A percentile compares a stretch with the other conserved stretches of the same genome.
These are phyloP conservation scores for Ectemnius lituratus DNA, from an alignment of 2,888 invertebrate species.

Conservation along the genomic window DNA sequence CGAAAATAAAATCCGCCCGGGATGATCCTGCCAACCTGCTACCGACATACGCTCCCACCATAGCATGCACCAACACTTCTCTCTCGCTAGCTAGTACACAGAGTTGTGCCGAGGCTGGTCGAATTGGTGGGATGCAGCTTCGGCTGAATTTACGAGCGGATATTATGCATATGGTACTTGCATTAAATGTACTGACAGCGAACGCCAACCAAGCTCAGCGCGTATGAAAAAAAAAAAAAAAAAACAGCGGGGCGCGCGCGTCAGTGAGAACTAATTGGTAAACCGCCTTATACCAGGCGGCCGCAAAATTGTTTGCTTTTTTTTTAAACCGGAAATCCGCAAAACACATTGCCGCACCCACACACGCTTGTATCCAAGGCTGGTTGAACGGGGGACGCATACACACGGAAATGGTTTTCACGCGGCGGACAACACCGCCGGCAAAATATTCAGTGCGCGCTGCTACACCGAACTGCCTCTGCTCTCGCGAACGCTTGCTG, in stretches of 20 bases:
- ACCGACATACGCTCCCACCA: constrained; percentile 22
- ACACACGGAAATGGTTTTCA: too few species aligned
- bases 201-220: constrained; percentile 18
- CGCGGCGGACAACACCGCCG: too few species aligned
- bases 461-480: too few species aligned
- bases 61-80: too few species aligned
- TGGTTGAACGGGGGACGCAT: too few species aligned
- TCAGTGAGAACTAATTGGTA: constrained; percentile 43
- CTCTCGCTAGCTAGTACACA: too few species aligned
- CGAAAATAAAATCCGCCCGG: constrained; percentile 62
- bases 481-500: too few species aligned
- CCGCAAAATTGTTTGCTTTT: constrained; percentile 17
- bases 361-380: not conserved
- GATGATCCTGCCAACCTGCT: constrained; percentile 53
- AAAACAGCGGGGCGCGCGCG: constrained; percentile 7
- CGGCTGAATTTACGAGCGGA: constrained; percentile 67
- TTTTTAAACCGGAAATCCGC: constrained; percentile 14
- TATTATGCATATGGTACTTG: constrained; percentile 73
- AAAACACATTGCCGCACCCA: not conserved
- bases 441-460: too few species aligned
- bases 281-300: constrained; percentile 20
- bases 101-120: constrained; percentile 22
- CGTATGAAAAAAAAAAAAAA: constrained; percentile 25
- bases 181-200: constrained; percentile 63
- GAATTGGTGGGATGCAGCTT: constrained; percentile 46